Conservation (phyloP, 2,113 vertebrate genomes). For the Dolichallabes microphthalmus region DNA sequence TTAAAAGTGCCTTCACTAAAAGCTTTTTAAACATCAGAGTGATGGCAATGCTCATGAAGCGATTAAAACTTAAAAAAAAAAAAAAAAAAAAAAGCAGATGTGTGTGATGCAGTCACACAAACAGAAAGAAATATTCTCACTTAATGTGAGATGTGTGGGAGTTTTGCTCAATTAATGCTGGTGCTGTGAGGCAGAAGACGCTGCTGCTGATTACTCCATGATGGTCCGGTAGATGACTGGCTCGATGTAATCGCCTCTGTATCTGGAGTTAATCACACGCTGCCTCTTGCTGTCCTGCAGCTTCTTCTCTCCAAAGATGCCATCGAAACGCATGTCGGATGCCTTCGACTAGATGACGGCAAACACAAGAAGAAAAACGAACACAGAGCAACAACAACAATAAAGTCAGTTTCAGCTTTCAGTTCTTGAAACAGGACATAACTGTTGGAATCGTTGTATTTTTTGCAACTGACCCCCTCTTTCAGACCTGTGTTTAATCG, state of each 20-base stretch:
- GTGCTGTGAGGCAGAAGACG: slow-evolving; percentile 43
- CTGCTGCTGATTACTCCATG: slow-evolving; percentile 84
- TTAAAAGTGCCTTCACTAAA: slow-evolving; percentile 5
- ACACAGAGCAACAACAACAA: background rate
- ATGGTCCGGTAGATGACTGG: slow-evolving; percentile 97
- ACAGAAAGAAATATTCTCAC: background rate
- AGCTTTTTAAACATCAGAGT: background rate
- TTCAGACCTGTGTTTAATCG: background rate
- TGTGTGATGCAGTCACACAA: background rate
- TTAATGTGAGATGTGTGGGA: background rate
- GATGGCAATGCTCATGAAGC: slow-evolving; percentile 11
- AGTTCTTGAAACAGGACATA: background rate
- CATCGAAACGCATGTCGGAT: slow-evolving; percentile 97
- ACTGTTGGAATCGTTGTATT: no score
- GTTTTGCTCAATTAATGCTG: slow-evolving; percentile 60
- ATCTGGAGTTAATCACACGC: slow-evolving; percentile 94
- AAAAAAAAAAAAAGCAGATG: slow-evolving; percentile 9
- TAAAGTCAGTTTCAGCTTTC: background rate
- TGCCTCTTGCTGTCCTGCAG: slow-evolving; percentile 94
- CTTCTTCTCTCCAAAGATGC: slow-evolving; percentile 95
- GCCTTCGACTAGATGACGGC: slow-evolving; percentile 83
- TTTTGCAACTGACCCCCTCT: no score
- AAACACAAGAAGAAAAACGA: background rate
- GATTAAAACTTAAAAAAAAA: slow-evolving; percentile 8
- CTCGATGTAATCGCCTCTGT: slow-evolving; percentile 96